Conservation (phyloP, 2,888 invertebrate genomes). For the Leptinotarsa peninsularis region DNA sequence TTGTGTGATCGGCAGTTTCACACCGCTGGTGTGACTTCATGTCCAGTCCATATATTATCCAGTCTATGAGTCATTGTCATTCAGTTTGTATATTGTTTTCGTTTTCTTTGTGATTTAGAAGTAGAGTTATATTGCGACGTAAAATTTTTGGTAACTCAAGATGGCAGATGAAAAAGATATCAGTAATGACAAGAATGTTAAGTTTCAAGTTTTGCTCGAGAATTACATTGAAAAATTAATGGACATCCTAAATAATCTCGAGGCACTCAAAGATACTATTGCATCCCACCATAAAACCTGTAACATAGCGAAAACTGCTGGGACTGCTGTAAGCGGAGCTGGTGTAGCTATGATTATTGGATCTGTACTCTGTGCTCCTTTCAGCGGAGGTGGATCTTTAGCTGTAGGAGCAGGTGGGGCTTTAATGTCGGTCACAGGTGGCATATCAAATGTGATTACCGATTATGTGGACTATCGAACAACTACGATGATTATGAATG, state of each 20-base stretch:
- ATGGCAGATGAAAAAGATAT: neutral
- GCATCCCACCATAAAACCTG: slow-evolving; percentile 46
- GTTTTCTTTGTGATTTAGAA: neutral
- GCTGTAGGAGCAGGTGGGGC: slow-evolving; percentile 51
- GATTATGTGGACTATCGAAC: slow-evolving; percentile 51
- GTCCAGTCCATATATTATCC: too few relatives aligned
- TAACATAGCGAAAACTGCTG: slow-evolving; percentile 47
- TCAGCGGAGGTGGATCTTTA: slow-evolving; percentile 48
- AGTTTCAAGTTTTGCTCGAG: slow-evolving; percentile 43
- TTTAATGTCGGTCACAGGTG: slow-evolving; percentile 51
- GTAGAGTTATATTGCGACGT: neutral
- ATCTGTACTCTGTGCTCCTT: slow-evolving; percentile 46
- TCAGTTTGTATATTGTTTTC: neutral
- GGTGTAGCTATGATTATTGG: slow-evolving; percentile 50
- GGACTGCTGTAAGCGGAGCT: slow-evolving; percentile 48
- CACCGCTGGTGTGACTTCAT: too few relatives aligned
- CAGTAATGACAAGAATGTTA: slow-evolving; percentile 25
- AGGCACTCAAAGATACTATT: slow-evolving; percentile 43
- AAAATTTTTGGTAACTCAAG: neutral
- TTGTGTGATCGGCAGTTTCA: too few relatives aligned
- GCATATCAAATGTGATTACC: slow-evolving; percentile 48
- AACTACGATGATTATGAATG: slow-evolving; percentile 47
- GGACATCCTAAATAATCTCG: slow-evolving; percentile 44
- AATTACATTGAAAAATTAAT: slow-evolving; percentile 47
- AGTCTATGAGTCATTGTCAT: neutral